Evolutionary conservation across 2,888 invertebrate species (phyloP).

Genomic region (Caenorhabditis sp.): DNA sequence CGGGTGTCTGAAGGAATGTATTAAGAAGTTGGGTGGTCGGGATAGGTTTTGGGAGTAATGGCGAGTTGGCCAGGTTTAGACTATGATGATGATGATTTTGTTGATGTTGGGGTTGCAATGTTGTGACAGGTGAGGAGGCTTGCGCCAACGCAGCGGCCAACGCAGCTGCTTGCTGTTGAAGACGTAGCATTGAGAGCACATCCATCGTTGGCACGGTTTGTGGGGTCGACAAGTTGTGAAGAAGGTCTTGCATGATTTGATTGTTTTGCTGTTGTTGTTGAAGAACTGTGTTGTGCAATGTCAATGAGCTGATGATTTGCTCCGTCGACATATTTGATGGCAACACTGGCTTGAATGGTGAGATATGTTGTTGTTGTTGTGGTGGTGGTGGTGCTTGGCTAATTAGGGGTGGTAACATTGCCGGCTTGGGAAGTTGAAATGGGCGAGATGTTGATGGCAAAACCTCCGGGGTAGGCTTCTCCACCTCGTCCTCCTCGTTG

Average conservation of each 20-base stretch:
- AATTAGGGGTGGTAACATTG: neutral
- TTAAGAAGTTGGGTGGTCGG: conserved; percentile 6
- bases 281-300: conserved; percentile 33
- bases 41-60: neutral
- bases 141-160: conserved; percentile 27
- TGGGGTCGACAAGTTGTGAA: conserved; percentile 4
- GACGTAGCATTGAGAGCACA: conserved; percentile 26
- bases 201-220: conserved; percentile 1
- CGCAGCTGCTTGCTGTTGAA: conserved; percentile 37
- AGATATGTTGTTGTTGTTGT: conserved; percentile 4
- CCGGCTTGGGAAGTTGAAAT: conserved; percentile 15
- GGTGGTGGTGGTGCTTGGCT: no score
- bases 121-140: conserved; percentile 4
- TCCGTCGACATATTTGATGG: conserved; percentile 23
- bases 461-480: neutral
- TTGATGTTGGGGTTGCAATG: neutral
- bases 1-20: conserved; percentile 25
- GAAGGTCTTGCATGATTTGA: conserved; percentile 16
- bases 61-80: neutral
- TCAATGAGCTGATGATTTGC: conserved; percentile 36
- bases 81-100: no score
- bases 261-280: conserved; percentile 33
- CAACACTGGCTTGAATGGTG: conserved; percentile 28
- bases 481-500: conserved; percentile 35
- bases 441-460: conserved; percentile 11